These are phyloP conservation scores for Chloroceryle amazona DNA, from an alignment of 2,797 vertebrate species.

Conservation along the genomic window DNA sequence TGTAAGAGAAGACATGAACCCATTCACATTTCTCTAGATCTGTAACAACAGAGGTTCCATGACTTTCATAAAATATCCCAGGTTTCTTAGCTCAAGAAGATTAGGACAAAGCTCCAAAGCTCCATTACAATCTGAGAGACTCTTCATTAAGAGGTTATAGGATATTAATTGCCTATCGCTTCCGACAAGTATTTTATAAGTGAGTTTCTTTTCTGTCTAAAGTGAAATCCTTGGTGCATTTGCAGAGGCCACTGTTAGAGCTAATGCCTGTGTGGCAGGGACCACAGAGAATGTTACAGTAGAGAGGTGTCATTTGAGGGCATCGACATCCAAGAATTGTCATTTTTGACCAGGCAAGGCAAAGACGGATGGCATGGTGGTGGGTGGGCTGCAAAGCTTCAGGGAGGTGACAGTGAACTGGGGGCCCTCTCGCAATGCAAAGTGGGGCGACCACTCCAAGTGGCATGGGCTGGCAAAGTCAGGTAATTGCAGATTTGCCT, in stretches of 20 bases:
- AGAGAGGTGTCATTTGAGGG: not conserved
- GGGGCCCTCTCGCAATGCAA: not conserved
- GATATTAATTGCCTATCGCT: slow-evolving; percentile 4
- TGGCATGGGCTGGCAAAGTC: not conserved
- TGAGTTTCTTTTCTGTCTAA: not conserved
- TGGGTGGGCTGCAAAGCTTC: too few relatives aligned
- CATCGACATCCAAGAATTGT: not conserved
- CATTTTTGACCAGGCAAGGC: not conserved
- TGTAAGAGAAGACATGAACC: not conserved
- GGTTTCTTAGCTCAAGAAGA: not conserved
- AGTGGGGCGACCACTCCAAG: not conserved
- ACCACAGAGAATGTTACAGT: not conserved
- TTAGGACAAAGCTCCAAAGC: not conserved
- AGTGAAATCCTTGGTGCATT: not conserved
- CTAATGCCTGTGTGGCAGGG: not conserved
- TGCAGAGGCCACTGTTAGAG: not conserved
- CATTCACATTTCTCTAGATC: not conserved
- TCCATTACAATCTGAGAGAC: not conserved
- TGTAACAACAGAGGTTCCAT: not conserved
- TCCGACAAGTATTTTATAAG: not conserved
- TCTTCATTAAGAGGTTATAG: not conserved
- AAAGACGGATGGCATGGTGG: fast-evolving
- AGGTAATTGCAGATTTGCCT: not conserved
- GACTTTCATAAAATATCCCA: not conserved
- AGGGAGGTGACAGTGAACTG: not conserved